Evolutionary conservation across 2,797 vertebrate genomes (phyloP).

Genomic region (Pipistrellus nathusii): DNA sequence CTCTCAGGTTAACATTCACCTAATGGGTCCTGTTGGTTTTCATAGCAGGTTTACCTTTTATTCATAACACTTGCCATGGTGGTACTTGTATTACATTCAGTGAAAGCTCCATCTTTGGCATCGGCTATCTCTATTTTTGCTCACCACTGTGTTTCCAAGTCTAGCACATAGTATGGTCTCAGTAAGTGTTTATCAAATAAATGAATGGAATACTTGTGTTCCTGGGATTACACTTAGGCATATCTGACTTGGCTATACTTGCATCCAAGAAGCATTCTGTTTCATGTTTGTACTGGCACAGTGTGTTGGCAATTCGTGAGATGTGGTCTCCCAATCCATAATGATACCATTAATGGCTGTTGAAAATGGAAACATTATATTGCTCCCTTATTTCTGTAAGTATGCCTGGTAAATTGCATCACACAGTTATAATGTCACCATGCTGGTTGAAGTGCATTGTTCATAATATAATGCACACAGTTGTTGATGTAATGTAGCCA

Average conservation of each 20-base stretch:
- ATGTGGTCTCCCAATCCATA: slow-evolving; percentile 37
- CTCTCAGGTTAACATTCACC: neutral
- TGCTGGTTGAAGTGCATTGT: slow-evolving; percentile 23
- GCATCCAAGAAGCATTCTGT: neutral
- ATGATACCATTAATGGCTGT: slow-evolving; percentile 5
- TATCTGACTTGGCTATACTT: slow-evolving; percentile 17
- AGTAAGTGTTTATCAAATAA: slow-evolving; percentile 3
- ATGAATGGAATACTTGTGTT: slow-evolving; percentile 5
- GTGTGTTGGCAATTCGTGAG: slow-evolving; percentile 24
- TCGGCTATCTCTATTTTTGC: neutral
- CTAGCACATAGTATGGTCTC: neutral
- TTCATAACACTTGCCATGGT: neutral
- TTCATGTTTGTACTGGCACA: slow-evolving; percentile 1
- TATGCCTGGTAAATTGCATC: slow-evolving; percentile 34
- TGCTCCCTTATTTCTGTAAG: slow-evolving; percentile 51
- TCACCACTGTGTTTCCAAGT: neutral
- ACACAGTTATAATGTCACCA: neutral
- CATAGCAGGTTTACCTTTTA: neutral
- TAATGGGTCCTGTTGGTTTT: neutral
- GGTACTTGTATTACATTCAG: neutral
- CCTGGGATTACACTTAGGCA: neutral
- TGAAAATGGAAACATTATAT: slow-evolving; percentile 11
- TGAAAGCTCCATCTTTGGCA: neutral
- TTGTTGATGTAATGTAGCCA: slow-evolving; percentile 49
- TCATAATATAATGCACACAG: slow-evolving; percentile 16